These are phyloP conservation scores for Vanessa atalanta DNA, from an alignment of 1,140 invertebrate genomes.

Conservation along the genomic window DNA sequence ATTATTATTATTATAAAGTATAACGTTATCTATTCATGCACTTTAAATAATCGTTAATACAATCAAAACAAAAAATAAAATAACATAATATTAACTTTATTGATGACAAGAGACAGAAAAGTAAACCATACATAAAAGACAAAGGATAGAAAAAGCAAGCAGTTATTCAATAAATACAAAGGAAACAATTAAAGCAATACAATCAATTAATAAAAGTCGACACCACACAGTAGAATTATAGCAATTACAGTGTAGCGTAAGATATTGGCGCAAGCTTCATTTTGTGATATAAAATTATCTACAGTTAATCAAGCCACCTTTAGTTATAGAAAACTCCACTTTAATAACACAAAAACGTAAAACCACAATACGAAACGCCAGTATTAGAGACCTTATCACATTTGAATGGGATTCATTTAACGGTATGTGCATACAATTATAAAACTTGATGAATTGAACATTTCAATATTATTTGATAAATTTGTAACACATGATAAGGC, in stretches of 20 bases:
- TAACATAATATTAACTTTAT: not conserved
- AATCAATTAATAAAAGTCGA: constrained; percentile 6
- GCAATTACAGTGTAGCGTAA: constrained; percentile 1
- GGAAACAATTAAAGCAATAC: not conserved
- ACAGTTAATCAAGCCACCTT: not conserved
- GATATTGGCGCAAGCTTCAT: not conserved
- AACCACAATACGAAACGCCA: not conserved
- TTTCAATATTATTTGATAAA: not conserved
- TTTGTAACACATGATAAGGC: constrained; percentile 9
- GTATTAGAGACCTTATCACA: not conserved
- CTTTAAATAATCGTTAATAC: not conserved
- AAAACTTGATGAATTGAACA: too few species aligned
- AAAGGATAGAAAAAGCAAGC: not conserved
- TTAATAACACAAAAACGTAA: not conserved
- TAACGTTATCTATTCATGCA: too few species aligned
- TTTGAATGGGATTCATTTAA: not conserved
- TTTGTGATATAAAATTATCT: not conserved
- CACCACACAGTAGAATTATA: not conserved
- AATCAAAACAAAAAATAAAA: not conserved
- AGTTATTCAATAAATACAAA: not conserved
- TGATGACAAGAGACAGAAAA: not conserved
- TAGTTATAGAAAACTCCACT: not conserved
- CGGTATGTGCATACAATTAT: too few species aligned
- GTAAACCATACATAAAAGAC: not conserved
- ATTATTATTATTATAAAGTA: too few species aligned